Evolutionary conservation across 2,888 invertebrate species (phyloP), one percentile per base, ranked within the genome.

Genomic region (Norana najaformis): DNA sequence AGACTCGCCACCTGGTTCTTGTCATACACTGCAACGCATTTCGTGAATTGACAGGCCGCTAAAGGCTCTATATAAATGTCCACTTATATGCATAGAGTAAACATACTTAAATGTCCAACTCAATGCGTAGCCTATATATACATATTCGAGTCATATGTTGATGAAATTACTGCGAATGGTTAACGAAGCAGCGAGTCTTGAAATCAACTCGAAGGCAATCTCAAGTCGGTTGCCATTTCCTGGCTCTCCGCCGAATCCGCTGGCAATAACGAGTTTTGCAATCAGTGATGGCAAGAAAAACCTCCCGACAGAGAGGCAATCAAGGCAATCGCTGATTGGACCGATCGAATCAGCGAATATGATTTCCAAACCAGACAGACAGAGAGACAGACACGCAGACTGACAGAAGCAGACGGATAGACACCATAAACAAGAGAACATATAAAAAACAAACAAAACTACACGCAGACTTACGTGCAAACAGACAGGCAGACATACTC

Each of bases 1-100:
- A 69, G n/a, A 0, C 8, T 0, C 30, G 69, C 69, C 69, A 69
- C 69, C 30, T 69, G 69, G 30, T 69, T 69, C 69, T 69, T 69
- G n/a, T 69, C 69, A 69, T 69, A 8, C n/a, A n/a, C 30, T 69
- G 69, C 69, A 13, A n/a, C 69, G 69, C n/a, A 30, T 69, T 69
- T 69, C 69, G 30, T n/a, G n/a, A 69, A 69, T 69, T 69, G 69
- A 69, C 69, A 69, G n/a, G n/a, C n/a, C 69, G n/a, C 69, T 69
- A n/a, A 69, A 30, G 69, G 69, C 69, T 30, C 69, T n/a, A 69
- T 69, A 69, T 69, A 69, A 69, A 69, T 69, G 69, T n/a, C 69
- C 69, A 69, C 69, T 69, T n/a, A 69, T n/a, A n/a, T 69, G 69
- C 69, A n/a, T n/a, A n/a, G n/a, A n/a, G n/a, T n/a, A n/a, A n/a